phyloP scores from a whole-genome alignment of 2,888 invertebrate genomes.

The Parnassius mnemosyne region DNA sequence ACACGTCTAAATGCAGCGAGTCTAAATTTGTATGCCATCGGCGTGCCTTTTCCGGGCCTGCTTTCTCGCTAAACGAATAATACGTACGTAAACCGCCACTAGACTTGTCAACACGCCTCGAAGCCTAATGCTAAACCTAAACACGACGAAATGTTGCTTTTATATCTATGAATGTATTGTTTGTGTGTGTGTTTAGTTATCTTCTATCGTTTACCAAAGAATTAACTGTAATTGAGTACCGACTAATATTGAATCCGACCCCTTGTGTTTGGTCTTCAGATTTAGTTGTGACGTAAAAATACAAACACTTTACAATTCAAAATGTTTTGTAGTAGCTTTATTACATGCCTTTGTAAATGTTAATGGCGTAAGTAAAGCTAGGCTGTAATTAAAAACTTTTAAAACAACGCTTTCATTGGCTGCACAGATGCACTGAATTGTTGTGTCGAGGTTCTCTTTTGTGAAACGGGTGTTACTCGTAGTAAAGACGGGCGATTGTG shows the following conservation, averaged over 20 bases:
- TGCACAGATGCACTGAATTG: conserved; percentile 33
- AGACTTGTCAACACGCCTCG: conserved; percentile 62
- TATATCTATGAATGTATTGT: neutral
- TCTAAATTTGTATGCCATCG: conserved; percentile 69
- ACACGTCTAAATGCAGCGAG: conserved; percentile 68
- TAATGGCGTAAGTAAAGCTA: conserved; percentile 24
- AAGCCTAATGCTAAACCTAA: conserved; percentile 52
- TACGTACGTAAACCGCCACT: conserved; percentile 69
- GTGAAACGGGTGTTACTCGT: conserved; percentile 48
- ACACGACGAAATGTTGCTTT: conserved; percentile 45
- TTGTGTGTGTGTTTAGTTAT: conserved; percentile 46
- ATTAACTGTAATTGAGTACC: conserved; percentile 50
- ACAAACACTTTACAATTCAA: conserved; percentile 2
- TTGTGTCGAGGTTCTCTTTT: conserved; percentile 43
- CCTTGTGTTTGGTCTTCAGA: neutral
- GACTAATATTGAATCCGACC: conserved; percentile 19
- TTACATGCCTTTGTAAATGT: conserved; percentile 21
- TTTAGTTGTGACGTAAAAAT: neutral
- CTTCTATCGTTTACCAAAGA: conserved; percentile 53
- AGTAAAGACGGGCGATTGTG: conserved; percentile 46
- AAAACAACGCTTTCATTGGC: conserved; percentile 23
- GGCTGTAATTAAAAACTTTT: conserved; percentile 26
- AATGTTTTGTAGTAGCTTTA: conserved; percentile 3
- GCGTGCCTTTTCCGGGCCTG: conserved; percentile 65
- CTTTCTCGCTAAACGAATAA: conserved; percentile 71